phyloP scores from a whole-genome alignment of 2,888 invertebrate species.

The Oscheius sp. region DNA sequence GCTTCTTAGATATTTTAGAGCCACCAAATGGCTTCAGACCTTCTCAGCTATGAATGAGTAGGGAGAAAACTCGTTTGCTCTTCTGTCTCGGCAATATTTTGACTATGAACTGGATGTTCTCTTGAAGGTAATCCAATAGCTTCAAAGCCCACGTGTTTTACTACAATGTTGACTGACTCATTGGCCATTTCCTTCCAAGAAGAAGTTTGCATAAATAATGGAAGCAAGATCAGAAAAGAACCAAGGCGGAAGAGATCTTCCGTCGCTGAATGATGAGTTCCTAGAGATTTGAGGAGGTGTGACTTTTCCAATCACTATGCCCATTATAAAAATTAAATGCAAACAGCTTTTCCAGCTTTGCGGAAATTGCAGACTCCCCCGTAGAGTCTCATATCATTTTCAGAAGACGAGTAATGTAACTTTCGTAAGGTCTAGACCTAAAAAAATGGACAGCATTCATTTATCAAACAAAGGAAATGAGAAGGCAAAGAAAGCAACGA shows the following conservation, averaged over 20 bases:
- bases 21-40: conserved; percentile 19
- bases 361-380: conserved; percentile 8
- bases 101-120: background rate
- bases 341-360: conserved; percentile 8
- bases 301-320: too few relatives aligned
- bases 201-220: too few relatives aligned
- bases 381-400: background rate
- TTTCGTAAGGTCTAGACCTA: background rate
- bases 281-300: too few relatives aligned
- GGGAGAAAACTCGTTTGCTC: background rate
- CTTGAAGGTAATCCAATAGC: background rate
- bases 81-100: background rate
- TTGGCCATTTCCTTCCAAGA: too few relatives aligned
- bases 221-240: too few relatives aligned
- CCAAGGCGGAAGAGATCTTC: too few relatives aligned
- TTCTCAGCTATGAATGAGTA: conserved; percentile 25
- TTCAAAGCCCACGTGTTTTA: too few relatives aligned
- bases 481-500: too few relatives aligned
- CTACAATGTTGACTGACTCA: too few relatives aligned
- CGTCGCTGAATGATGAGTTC: too few relatives aligned
- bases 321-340: conserved; percentile 23
- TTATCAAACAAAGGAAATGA: too few relatives aligned
- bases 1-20: background rate
- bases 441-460: too few relatives aligned
- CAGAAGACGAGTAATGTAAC: background rate